phyloP scores from a whole-genome alignment of 1,140 invertebrate species.

The Gonatopus flavifemur region DNA sequence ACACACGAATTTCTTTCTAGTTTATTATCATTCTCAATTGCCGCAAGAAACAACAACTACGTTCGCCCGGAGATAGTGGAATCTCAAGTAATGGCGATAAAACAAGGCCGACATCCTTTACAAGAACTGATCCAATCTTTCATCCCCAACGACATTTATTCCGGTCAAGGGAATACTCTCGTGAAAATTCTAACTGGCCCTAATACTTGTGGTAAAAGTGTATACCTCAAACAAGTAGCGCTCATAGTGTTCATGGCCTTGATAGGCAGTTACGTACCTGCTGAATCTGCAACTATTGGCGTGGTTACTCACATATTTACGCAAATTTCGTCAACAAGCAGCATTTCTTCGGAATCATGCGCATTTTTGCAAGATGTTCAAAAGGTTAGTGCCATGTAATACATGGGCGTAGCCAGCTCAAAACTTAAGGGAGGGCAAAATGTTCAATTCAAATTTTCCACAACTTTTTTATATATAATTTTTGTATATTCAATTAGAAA shows the following conservation, averaged over 20 bases:
- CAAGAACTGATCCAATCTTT: conserved; percentile 70
- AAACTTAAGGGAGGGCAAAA: too few relatives aligned
- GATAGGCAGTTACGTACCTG: conserved; percentile 87
- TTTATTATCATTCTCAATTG: conserved; percentile 71
- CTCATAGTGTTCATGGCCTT: conserved; percentile 82
- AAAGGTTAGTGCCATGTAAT: too few relatives aligned
- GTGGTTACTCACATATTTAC: conserved; percentile 74
- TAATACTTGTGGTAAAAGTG: conserved; percentile 90
- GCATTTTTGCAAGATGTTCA: conserved; percentile 83
- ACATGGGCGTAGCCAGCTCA: too few relatives aligned
- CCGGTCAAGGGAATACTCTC: conserved; percentile 58
- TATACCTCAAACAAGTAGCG: conserved; percentile 85
- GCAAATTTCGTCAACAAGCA: conserved; percentile 73
- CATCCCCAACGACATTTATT: conserved; percentile 73
- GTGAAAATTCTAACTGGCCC: conserved; percentile 85
- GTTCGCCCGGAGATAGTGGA: conserved; percentile 66
- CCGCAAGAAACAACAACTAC: conserved; percentile 73
- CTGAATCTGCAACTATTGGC: conserved; percentile 68
- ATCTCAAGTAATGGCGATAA: conserved; percentile 67
- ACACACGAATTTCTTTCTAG: conserved; percentile 60
- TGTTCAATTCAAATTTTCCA: too few relatives aligned
- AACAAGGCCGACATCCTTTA: conserved; percentile 77
- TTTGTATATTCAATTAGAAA: conserved; percentile 8
- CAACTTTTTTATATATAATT: conserved; percentile 6
- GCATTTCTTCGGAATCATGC: conserved; percentile 77